phyloP scores from a whole-genome alignment of 2,888 invertebrate genomes.

The Ecliptopera silaceata region DNA sequence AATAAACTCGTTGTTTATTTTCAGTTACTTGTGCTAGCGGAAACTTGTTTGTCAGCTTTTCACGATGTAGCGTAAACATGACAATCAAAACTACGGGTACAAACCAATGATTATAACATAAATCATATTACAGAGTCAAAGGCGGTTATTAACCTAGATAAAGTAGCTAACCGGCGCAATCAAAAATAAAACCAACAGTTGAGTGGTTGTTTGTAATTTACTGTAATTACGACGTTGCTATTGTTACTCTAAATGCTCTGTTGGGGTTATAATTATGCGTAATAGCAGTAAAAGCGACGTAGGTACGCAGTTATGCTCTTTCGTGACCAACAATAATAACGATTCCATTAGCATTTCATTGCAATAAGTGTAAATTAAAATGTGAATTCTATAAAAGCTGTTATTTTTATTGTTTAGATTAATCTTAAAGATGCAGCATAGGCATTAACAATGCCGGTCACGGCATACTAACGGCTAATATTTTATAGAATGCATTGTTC shows the following conservation, averaged over 20 bases:
- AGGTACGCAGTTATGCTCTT: constrained; percentile 57
- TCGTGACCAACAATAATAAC: constrained; percentile 69
- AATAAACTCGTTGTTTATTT: too few species aligned
- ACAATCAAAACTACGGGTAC: constrained; percentile 26
- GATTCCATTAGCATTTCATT: constrained; percentile 64
- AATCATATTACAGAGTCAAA: constrained; percentile 33
- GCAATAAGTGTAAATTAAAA: constrained; percentile 59
- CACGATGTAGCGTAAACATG: constrained; percentile 1
- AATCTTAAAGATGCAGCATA: constrained; percentile 46
- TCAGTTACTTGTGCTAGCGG: too few species aligned
- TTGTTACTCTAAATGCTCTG: constrained; percentile 55
- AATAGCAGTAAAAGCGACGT: constrained; percentile 51
- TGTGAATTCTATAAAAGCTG: constrained; percentile 48
- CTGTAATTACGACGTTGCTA: constrained; percentile 58
- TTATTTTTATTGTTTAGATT: constrained; percentile 48
- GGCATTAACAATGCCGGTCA: constrained; percentile 48
- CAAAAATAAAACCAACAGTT: constrained; percentile 51
- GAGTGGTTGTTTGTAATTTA: constrained; percentile 46
- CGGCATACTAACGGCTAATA: constrained; percentile 37
- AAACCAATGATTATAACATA: constrained; percentile 23
- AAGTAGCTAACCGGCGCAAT: constrained; percentile 16
- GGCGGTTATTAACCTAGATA: constrained; percentile 46
- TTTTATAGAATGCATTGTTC: constrained; percentile 1
- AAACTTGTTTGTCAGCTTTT: too few species aligned
- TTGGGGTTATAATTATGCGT: constrained; percentile 51